A percentile compares a stretch with the other conserved stretches of the same genome.
Conservation (phyloP, 2,888 invertebrate species). For the Hypolimnas misippus region DNA sequence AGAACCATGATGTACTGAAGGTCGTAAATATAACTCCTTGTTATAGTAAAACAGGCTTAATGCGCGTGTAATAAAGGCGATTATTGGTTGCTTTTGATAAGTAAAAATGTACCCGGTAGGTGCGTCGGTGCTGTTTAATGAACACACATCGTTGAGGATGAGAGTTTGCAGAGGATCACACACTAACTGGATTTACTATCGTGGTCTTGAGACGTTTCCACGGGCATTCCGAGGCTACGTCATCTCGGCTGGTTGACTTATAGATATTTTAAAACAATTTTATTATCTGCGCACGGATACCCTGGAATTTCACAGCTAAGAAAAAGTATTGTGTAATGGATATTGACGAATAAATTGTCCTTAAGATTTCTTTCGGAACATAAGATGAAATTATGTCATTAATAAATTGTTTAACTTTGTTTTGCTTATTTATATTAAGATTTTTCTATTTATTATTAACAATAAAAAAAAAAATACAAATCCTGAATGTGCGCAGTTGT, state of each 20-base stretch:
- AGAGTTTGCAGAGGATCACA: slow-evolving; percentile 2
- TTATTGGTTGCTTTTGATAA: background rate
- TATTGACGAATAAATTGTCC: too few species aligned
- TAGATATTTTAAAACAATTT: background rate
- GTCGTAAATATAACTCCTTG: background rate
- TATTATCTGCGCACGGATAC: background rate
- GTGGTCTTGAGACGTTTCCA: background rate
- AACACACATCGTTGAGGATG: background rate
- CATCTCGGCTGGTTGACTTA: background rate
- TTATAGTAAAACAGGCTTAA: background rate
- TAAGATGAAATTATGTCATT: too few species aligned
- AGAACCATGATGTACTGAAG: background rate
- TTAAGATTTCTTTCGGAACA: too few species aligned
- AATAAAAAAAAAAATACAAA: too few species aligned
- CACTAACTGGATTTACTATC: slow-evolving; percentile 2
- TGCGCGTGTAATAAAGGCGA: background rate
- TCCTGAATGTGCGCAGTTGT: too few species aligned
- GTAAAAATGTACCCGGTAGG: background rate
- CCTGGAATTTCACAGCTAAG: too few species aligned
- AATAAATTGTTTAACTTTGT: too few species aligned
- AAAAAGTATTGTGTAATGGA: too few species aligned
- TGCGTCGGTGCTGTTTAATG: slow-evolving; percentile 11
- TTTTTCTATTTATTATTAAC: too few species aligned
- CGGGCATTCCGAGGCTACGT: background rate
- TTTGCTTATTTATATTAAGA: too few species aligned